phyloP scores from a whole-genome alignment of 2,797 vertebrate genomes.

The Eptatretus atami region DNA sequence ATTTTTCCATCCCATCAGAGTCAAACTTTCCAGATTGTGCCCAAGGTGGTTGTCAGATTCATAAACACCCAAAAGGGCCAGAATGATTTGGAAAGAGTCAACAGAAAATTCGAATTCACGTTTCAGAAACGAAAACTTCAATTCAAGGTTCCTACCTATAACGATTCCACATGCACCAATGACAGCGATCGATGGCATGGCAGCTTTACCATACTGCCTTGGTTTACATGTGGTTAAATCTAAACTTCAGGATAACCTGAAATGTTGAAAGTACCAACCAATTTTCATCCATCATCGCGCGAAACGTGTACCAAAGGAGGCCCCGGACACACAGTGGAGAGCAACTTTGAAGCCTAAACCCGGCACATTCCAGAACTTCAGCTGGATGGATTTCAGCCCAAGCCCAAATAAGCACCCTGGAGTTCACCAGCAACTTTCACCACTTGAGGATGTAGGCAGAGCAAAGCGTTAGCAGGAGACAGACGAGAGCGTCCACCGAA shows the following conservation, averaged over 20 bases:
- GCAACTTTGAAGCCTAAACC: no score
- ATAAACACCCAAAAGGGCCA: not conserved
- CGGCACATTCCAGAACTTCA: no score
- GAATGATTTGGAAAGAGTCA: not conserved
- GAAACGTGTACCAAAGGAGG: no score
- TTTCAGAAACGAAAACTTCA: not conserved
- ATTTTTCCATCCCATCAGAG: no score
- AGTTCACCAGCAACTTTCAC: not conserved
- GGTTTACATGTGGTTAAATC: no score
- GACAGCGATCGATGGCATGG: not conserved
- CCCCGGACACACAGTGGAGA: no score
- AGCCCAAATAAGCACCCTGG: not conserved
- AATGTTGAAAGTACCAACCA: no score
- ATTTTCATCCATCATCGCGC: no score
- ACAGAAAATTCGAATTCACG: not conserved
- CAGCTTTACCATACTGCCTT: not conserved
- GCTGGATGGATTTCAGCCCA: no score
- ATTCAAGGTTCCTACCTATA: not conserved
- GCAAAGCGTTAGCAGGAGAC: not conserved
- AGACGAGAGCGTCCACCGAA: not conserved
- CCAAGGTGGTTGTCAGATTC: not conserved
- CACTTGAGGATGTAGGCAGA: not conserved
- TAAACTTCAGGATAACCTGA: no score
- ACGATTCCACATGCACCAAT: not conserved
- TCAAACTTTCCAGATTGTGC: not conserved